These are phyloP conservation scores for Struthio camelus DNA, from an alignment of 2,113 vertebrate species.

Conservation along the genomic window DNA sequence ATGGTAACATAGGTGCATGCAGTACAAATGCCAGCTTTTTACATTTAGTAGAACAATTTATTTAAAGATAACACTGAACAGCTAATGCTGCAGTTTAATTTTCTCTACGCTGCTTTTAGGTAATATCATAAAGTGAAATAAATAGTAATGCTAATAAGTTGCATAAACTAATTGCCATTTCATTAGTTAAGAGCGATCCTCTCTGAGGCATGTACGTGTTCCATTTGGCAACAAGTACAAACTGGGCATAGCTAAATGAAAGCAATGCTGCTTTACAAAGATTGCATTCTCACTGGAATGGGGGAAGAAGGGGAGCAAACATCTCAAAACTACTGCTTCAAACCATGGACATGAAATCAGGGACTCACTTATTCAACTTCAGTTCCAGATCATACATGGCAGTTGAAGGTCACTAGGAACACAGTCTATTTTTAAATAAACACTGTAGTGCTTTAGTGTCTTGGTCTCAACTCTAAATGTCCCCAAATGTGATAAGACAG, in stretches of 20 bases:
- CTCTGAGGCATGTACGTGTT: conserved; percentile 66
- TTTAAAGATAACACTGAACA: conserved; percentile 71
- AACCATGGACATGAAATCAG: background rate
- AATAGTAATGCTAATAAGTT: conserved; percentile 62
- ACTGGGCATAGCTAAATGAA: conserved; percentile 57
- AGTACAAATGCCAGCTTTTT: conserved; percentile 72
- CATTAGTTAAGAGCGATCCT: conserved; percentile 59
- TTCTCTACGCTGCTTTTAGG: conserved; percentile 44
- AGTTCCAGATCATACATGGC: background rate
- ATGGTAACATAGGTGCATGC: conserved; percentile 79
- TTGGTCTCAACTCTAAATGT: background rate
- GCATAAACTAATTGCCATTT: conserved; percentile 57
- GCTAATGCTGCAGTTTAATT: conserved; percentile 57
- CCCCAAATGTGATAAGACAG: background rate
- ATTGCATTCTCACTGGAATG: conserved; percentile 23
- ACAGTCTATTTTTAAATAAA: background rate
- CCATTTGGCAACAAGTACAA: conserved; percentile 72
- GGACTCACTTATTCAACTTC: background rate
- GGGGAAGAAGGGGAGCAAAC: background rate
- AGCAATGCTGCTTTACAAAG: conserved; percentile 51
- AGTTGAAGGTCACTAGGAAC: background rate
- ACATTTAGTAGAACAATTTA: conserved; percentile 66
- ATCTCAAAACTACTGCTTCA: conserved; percentile 27
- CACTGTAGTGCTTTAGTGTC: background rate
- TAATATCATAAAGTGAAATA: conserved; percentile 58